Evolutionary conservation across 2,888 invertebrate genomes (phyloP).

Genomic region (Hypomecis punctinalis): DNA sequence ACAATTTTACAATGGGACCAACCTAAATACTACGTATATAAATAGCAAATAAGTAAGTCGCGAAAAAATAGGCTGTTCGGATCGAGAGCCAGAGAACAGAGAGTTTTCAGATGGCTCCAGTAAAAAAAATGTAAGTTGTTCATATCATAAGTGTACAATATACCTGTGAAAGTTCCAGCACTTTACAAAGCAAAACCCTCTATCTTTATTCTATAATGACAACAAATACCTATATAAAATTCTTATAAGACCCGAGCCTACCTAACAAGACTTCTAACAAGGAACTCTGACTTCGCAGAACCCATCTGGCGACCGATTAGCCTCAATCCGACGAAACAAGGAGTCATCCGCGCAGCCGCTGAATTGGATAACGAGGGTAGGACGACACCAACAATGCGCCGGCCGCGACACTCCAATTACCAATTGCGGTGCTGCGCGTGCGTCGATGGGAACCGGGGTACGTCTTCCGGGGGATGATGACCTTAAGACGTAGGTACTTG

Average conservation of each 20-base stretch:
- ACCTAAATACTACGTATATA: too few species aligned
- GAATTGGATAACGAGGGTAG: slow-evolving; percentile 83
- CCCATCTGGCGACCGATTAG: slow-evolving; percentile 58
- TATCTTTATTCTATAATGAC: too few species aligned
- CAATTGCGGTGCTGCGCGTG: slow-evolving; percentile 69
- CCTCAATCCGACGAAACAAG: slow-evolving; percentile 77
- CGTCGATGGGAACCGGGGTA: slow-evolving; percentile 71
- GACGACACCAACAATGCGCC: slow-evolving; percentile 79
- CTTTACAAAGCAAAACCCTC: too few species aligned
- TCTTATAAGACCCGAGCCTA: slow-evolving; percentile 6
- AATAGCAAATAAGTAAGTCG: too few species aligned
- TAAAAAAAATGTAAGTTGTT: too few species aligned
- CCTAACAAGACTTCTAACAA: neutral
- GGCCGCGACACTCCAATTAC: slow-evolving; percentile 70
- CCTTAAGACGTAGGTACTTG: slow-evolving; percentile 8
- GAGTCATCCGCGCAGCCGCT: slow-evolving; percentile 64
- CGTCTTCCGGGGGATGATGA: slow-evolving; percentile 38
- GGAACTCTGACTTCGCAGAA: slow-evolving; percentile 41
- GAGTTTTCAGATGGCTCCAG: too few species aligned
- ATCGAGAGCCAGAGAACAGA: too few species aligned
- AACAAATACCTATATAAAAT: neutral
- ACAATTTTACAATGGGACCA: too few species aligned
- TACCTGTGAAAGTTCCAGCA: too few species aligned
- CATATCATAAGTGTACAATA: too few species aligned
- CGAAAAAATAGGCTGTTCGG: too few species aligned